Conservation (phyloP, 2,797 vertebrate genomes). For the Octomys mimax region DNA sequence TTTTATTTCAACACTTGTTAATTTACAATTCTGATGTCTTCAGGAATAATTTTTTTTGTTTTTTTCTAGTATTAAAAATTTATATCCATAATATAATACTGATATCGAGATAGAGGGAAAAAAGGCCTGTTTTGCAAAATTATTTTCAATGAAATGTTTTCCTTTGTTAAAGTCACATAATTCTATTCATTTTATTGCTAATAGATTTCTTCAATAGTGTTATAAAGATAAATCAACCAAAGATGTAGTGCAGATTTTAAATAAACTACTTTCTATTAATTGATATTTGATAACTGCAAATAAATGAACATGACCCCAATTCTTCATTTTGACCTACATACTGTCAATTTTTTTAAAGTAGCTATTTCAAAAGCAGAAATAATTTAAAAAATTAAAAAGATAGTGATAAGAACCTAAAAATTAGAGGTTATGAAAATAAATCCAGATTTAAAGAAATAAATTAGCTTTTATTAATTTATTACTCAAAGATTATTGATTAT, state of each 20-base stretch:
- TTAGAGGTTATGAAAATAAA: neutral
- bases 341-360: neutral
- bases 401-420: neutral
- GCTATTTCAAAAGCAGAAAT: neutral
- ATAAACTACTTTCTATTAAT: neutral
- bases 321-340: neutral
- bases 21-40: conserved; percentile 51
- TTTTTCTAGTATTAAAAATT: neutral
- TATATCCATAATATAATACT: conserved; percentile 37
- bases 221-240: neutral
- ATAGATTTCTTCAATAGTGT: neutral
- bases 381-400: neutral
- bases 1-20: conserved; percentile 47
- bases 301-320: neutral
- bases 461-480: neutral
- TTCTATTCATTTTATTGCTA: neutral
- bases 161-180: neutral
- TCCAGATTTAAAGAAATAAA: neutral
- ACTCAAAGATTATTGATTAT: neutral
- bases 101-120: neutral
- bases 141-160: neutral
- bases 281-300: neutral
- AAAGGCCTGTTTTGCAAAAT: neutral
- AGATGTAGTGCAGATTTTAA: neutral
- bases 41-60: neutral